Conservation (phyloP, 2,888 invertebrate genomes). For the Callinectes sapidus region DNA sequence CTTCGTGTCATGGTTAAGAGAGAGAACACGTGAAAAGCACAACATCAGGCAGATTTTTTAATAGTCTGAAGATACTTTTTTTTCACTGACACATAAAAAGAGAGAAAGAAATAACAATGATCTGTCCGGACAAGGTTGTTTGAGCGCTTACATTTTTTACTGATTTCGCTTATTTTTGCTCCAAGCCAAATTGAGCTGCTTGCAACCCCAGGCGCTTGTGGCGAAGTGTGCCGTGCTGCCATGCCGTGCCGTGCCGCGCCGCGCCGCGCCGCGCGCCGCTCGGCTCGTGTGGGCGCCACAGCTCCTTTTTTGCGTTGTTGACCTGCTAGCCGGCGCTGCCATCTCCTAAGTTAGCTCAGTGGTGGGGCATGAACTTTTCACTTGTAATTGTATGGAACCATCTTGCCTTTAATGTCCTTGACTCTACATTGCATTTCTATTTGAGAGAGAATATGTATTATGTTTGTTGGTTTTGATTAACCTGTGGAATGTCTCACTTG, state of each 20-base stretch:
- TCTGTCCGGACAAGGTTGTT: constrained; percentile 22
- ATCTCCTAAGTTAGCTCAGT: constrained; percentile 47
- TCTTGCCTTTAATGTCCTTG: constrained; percentile 58
- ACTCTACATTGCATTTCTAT: constrained; percentile 56
- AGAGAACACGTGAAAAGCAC: not conserved
- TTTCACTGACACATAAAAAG: not conserved
- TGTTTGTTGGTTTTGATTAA: constrained; percentile 52
- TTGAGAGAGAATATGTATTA: constrained; percentile 42
- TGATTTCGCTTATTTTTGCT: constrained; percentile 26
- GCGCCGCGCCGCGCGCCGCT: not conserved
- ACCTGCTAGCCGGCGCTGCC: constrained; percentile 53
- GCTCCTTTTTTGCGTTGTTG: constrained; percentile 42
- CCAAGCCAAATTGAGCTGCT: not conserved
- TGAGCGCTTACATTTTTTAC: not conserved
- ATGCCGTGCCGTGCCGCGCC: not conserved
- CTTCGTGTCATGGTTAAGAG: not conserved
- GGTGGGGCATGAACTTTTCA: constrained; percentile 59
- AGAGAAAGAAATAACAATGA: not conserved
- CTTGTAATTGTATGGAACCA: constrained; percentile 41
- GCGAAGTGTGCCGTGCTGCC: not conserved
- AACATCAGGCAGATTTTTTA: not conserved
- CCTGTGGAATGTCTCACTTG: constrained; percentile 59
- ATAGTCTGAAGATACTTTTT: not conserved
- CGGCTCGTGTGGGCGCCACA: not conserved
- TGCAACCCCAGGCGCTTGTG: constrained; percentile 33